Evolutionary conservation across 1,140 invertebrate genomes (phyloP).

Genomic region (Pogonus chalceus): DNA sequence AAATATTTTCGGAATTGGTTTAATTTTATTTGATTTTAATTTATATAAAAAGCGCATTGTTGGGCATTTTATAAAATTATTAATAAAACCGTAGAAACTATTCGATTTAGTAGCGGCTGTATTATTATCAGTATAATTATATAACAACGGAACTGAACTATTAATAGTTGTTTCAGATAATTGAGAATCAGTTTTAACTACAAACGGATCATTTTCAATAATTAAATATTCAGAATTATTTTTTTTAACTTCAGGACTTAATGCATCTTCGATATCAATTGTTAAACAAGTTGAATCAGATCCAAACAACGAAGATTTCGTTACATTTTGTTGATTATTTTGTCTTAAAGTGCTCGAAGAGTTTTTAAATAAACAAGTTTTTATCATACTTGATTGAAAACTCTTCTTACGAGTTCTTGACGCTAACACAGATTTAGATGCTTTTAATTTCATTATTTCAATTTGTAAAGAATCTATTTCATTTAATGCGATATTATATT

Average conservation of each 20-base stretch:
- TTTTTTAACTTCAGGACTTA: neutral
- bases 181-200: neutral
- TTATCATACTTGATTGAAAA: neutral
- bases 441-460: neutral
- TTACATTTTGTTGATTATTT: neutral
- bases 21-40: neutral
- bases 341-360: neutral
- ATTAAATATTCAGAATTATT: constrained; percentile 11
- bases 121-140: no score
- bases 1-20: neutral
- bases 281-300: neutral
- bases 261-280: neutral
- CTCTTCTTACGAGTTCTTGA: neutral
- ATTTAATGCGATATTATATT: neutral
- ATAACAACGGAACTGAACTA: neutral
- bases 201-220: neutral
- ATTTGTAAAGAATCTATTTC: neutral
- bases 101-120: no score
- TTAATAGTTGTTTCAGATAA: neutral
- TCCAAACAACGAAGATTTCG: neutral
- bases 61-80: no score
- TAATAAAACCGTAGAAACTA: no score
- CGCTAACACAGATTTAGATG: neutral
- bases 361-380: neutral
- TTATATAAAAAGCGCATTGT: no score